Evolutionary conservation across 2,113 vertebrate genomes (phyloP).

Genomic region (Antennarius striatus): DNA sequence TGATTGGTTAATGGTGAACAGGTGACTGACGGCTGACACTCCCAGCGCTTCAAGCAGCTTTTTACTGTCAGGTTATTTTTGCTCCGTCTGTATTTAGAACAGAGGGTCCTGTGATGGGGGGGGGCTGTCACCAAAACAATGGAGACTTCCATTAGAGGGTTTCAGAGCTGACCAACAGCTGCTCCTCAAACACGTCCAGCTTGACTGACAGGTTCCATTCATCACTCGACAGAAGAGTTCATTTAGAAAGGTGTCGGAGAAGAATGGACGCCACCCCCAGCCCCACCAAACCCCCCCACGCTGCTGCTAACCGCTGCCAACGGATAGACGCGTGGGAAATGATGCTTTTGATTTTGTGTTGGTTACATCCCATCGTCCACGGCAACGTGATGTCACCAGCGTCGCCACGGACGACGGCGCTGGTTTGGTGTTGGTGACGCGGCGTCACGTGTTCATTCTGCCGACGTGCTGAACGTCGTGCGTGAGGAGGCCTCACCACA

Average conservation of each 20-base stretch:
- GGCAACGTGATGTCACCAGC: too few relatives aligned
- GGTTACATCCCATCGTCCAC: too few relatives aligned
- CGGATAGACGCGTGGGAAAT: neutral
- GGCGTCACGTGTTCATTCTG: too few relatives aligned
- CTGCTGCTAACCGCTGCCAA: neutral
- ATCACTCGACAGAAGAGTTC: neutral
- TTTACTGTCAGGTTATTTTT: slow-evolving; percentile 7
- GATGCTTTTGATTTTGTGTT: too few relatives aligned
- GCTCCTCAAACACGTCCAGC: neutral
- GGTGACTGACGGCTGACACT: neutral
- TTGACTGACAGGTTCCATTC: slow-evolving; percentile 1
- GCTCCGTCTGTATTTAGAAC: neutral
- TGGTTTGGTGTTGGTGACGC: too few relatives aligned
- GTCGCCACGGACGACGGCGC: too few relatives aligned
- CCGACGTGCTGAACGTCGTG: too few relatives aligned
- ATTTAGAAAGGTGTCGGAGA: neutral
- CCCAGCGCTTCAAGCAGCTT: slow-evolving; percentile 5
- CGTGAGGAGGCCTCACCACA: too few relatives aligned
- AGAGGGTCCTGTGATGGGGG: neutral
- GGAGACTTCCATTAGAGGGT: too few relatives aligned
- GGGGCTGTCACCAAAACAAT: neutral
- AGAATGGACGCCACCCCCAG: slow-evolving; percentile 1
- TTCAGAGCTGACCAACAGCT: too few relatives aligned
- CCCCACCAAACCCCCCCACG: too few relatives aligned
- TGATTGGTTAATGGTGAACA: neutral